These are phyloP conservation scores for Heterodera schachtii DNA, from an alignment of 1,140 invertebrate species.

Conservation along the genomic window DNA sequence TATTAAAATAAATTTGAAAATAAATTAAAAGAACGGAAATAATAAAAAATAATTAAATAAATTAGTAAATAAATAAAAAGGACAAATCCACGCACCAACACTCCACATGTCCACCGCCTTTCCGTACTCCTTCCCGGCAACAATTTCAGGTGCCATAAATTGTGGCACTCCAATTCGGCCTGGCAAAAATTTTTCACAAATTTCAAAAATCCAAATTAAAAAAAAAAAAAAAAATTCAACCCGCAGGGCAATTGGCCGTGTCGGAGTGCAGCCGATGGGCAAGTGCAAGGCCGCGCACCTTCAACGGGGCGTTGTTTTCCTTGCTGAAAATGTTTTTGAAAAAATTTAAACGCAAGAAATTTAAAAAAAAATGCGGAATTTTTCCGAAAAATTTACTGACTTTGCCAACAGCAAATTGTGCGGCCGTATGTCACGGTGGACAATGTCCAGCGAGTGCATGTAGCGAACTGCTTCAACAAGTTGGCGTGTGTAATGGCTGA, in stretches of 20 bases:
- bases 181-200: constrained; percentile 7
- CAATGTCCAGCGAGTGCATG: constrained; percentile 56
- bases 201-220: not conserved
- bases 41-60: not conserved
- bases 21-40: too few relatives aligned
- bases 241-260: constrained; percentile 32
- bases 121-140: constrained; percentile 85
- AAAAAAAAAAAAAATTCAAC: constrained; percentile 16
- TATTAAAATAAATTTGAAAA: not conserved
- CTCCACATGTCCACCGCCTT: constrained; percentile 84
- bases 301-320: constrained; percentile 96
- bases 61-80: not conserved
- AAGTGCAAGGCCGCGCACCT: constrained; percentile 94
- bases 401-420: constrained; percentile 84
- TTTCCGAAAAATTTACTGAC: constrained; percentile 77
- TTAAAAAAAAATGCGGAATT: not conserved
- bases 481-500: constrained; percentile 61
- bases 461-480: constrained; percentile 61
- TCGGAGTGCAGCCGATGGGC: constrained; percentile 78
- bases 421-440: constrained; percentile 63
- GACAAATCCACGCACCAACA: constrained; percentile 67
- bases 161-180: constrained; percentile 82
- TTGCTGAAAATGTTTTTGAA: constrained; percentile 37
- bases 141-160: constrained; percentile 95
- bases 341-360: too few relatives aligned